These are phyloP conservation scores for Sylvilagus floridanus DNA, from an alignment of 2,797 vertebrate species.

Conservation along the genomic window DNA sequence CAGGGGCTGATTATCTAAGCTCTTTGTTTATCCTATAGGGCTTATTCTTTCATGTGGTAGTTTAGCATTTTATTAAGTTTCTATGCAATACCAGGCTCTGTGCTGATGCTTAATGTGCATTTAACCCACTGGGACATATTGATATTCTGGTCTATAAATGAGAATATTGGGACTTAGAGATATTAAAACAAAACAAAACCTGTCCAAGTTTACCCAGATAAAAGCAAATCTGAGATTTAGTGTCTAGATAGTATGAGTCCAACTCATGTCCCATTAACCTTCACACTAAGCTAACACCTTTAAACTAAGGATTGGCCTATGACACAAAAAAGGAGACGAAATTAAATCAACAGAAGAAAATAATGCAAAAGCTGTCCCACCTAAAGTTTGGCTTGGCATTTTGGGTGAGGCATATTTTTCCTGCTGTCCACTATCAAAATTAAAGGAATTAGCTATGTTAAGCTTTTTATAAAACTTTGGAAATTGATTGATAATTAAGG, in stretches of 20 bases:
- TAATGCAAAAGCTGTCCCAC: constrained; percentile 23
- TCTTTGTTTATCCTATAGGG: constrained; percentile 45
- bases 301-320: constrained; percentile 1
- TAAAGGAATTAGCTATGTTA: constrained; percentile 1
- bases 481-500: constrained; percentile 46
- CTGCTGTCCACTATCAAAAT: constrained; percentile 51
- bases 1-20: not conserved
- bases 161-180: not conserved
- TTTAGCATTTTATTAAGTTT: constrained; percentile 19
- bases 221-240: not conserved
- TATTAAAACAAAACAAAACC: not conserved
- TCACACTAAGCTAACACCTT: not conserved
- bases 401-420: constrained; percentile 4
- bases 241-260: not conserved
- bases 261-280: not conserved
- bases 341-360: constrained; percentile 46
- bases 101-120: not conserved
- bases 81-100: not conserved
- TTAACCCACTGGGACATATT: not conserved
- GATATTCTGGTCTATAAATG: constrained; percentile 40
- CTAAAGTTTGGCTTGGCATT: not conserved
- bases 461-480: not conserved
- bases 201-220: not conserved
- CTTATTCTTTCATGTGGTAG: not conserved
- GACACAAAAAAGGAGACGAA: not conserved